Evolutionary conservation across 2,797 vertebrate species (phyloP).

Genomic region (Lepus oiostolus): DNA sequence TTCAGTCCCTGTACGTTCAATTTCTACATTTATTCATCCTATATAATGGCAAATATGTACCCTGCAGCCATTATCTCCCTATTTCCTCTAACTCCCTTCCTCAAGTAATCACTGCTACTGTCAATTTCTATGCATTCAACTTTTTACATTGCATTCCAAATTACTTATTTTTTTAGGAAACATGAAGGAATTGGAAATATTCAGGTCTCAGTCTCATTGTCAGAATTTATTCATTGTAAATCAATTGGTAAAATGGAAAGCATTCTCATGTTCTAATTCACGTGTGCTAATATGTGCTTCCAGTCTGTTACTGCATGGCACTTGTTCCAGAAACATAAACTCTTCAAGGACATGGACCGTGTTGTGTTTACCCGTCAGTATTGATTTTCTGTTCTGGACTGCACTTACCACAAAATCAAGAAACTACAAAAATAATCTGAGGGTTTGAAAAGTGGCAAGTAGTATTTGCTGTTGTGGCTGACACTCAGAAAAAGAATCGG

Average conservation of each 20-base stretch:
- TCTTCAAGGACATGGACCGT: conserved; percentile 20
- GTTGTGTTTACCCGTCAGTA: conserved; percentile 33
- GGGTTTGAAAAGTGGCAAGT: conserved; percentile 56
- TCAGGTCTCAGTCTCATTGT: not conserved
- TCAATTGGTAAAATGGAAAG: not conserved
- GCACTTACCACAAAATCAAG: conserved; percentile 65
- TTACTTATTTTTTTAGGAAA: conserved; percentile 5
- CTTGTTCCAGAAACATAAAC: conserved; percentile 39
- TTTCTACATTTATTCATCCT: not conserved
- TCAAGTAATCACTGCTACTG: not conserved
- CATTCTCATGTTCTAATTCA: not conserved
- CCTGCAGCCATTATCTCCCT: not conserved
- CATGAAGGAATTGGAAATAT: conserved; percentile 24
- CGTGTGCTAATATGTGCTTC: not conserved
- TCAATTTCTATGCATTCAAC: not conserved
- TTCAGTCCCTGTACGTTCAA: not conserved
- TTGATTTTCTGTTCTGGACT: conserved; percentile 69
- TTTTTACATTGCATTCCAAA: conserved; percentile 21
- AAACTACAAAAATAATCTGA: conserved; percentile 63
- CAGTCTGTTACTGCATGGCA: not conserved
- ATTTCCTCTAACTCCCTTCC: not conserved
- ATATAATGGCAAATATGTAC: not conserved
- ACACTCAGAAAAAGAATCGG: not conserved
- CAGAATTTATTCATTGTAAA: conserved; percentile 26
- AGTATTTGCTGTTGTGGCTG: conserved; percentile 42